Base-by-base conservation (phyloP, 2,797 vertebrate genomes). In the Sebastes trivittatus region DNA sequence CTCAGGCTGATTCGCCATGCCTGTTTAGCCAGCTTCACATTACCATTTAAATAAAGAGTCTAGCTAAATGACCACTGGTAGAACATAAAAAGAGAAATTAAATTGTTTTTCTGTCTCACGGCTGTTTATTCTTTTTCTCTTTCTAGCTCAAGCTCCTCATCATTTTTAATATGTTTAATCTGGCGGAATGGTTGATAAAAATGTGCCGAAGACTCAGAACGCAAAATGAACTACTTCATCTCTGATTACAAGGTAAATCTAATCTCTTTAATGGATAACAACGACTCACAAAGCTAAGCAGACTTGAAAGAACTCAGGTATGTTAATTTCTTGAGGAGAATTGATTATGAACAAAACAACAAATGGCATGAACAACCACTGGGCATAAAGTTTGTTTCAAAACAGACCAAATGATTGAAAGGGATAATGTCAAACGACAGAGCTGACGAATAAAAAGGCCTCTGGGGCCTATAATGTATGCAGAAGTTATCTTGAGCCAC, bases 21-120 rank as follows among this genome's bases (percentile, higher is more conserved):
- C 83, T 80, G 91, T 94, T 95, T 92, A 91, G 91, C 86, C 75
- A 62, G 82, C 78, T 81, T 88, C 88, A 88, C 87, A 95, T 95
- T 94, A 93, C 80, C 89, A 91, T 94, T 94, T 90, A 94, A 94
- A 96, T 94, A 95, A 94, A 95, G 89, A 88, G 68, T 83, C 78
- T 22, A 11, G 72, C 78, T 93, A 93, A 94, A 94, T 92, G 89
- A 92, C 92, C 90, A 89, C 76, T 72, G 83, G 71, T 88, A 79
- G 84, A 88, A 93, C 91, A 94, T 92, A 88, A 91, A 94, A 93
- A 88, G 88, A 90, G 66, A 90, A 90, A 93, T 90, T 82, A 85
- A 92, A 93, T 90, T 77, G 77, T 87, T 93, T 92, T 91, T 89
- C 85, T 88, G 84, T 87, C 91, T 86, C 77, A 72, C 22, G 73